A percentile compares a stretch with the other conserved stretches of the same genome.
Conservation (phyloP, 2,888 invertebrate species). For the Pyrochroa serraticornis region DNA sequence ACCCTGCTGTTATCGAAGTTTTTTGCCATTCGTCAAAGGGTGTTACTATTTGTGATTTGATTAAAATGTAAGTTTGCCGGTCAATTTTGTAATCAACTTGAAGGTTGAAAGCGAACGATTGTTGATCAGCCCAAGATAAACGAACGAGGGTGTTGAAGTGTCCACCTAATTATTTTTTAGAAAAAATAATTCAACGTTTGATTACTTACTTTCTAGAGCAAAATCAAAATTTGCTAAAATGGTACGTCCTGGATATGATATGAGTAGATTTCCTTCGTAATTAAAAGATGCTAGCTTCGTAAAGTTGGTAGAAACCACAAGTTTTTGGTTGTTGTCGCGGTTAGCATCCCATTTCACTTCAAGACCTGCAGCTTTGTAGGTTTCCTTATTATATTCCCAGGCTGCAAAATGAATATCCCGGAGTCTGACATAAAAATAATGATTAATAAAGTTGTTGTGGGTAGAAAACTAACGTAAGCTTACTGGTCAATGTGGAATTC, state of each 20-base stretch:
- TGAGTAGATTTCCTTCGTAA: constrained; percentile 66
- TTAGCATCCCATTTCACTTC: constrained; percentile 88
- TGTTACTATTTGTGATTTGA: constrained; percentile 60
- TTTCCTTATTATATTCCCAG: constrained; percentile 65
- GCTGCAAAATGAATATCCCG: constrained; percentile 76
- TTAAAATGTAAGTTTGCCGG: constrained; percentile 58
- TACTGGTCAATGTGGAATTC: constrained; percentile 82
- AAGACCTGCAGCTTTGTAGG: constrained; percentile 70
- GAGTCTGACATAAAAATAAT: constrained; percentile 58
- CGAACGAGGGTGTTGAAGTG: constrained; percentile 61
- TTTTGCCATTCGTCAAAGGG: constrained; percentile 66
- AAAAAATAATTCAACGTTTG: constrained; percentile 1
- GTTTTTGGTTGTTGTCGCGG: constrained; percentile 77
- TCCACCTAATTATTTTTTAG: constrained; percentile 47
- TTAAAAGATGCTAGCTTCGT: constrained; percentile 66
- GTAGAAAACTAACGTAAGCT: constrained; percentile 46
- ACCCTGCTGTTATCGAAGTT: constrained; percentile 62
- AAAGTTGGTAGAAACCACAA: constrained; percentile 67
- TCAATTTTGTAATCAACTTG: constrained; percentile 64
- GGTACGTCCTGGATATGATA: constrained; percentile 79
- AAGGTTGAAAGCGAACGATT: constrained; percentile 66
- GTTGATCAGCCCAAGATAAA: constrained; percentile 74
- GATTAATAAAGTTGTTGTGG: no score
- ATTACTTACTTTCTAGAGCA: constrained; percentile 59
- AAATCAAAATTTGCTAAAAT: constrained; percentile 72